These are phyloP conservation scores for Mus spretus DNA, from an alignment of 2,797 vertebrate genomes.

Conservation along the genomic window DNA sequence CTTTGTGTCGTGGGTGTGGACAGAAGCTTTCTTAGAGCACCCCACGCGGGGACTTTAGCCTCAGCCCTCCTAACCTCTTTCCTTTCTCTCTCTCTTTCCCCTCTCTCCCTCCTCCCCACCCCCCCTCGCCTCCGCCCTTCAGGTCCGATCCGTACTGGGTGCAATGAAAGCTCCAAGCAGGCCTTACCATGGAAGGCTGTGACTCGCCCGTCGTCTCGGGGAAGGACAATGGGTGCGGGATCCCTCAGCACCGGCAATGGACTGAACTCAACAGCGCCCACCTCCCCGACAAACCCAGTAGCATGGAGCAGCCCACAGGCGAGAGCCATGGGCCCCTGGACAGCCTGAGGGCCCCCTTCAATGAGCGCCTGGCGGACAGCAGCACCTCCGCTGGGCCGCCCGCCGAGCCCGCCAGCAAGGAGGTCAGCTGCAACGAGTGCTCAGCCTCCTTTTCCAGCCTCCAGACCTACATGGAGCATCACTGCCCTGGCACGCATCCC, in stretches of 20 bases:
- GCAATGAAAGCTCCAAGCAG: conserved; percentile 99
- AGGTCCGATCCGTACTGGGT: conserved; percentile 95
- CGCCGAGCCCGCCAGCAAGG: conserved; percentile 87
- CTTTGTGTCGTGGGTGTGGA: conserved; percentile 71
- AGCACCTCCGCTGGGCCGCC: conserved; percentile 82
- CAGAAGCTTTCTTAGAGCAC: conserved; percentile 64
- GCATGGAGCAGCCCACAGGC: conserved; percentile 89
- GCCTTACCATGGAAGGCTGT: conserved; percentile 99
- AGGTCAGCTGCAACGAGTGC: conserved; percentile 91
- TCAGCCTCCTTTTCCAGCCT: conserved; percentile 90
- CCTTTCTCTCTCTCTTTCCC: conserved; percentile 82
- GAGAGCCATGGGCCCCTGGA: conserved; percentile 90
- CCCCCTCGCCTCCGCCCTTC: conserved; percentile 79
- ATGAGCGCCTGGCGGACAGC: conserved; percentile 88
- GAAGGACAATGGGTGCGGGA: conserved; percentile 99
- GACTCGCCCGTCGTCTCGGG: conserved; percentile 99
- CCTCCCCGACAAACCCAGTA: conserved; percentile 91
- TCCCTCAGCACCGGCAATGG: conserved; percentile 94
- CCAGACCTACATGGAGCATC: conserved; percentile 98
- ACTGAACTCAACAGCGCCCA: conserved; percentile 94
- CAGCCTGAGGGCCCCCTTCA: conserved; percentile 90
- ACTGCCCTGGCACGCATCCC: conserved; percentile 94
- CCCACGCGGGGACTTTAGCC: conserved; percentile 76
- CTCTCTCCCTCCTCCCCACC: conserved; percentile 71
- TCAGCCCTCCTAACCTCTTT: conserved; percentile 83